These are phyloP conservation scores for Xiphophorus hellerii DNA, from an alignment of 2,113 vertebrate species.

Conservation along the genomic window DNA sequence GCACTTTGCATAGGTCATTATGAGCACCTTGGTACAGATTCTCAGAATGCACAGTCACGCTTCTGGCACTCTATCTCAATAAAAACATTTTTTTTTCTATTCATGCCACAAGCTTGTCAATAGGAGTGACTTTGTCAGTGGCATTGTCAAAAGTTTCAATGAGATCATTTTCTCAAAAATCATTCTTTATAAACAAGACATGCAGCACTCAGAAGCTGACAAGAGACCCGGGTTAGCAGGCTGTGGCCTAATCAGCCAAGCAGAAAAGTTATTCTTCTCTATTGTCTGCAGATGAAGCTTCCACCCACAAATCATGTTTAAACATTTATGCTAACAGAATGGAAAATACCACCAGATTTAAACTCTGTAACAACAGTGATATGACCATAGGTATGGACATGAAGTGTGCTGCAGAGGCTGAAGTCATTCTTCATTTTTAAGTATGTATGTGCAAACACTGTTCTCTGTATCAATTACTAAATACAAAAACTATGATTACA, in stretches of 20 bases:
- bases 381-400: neutral
- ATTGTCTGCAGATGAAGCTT: constrained; percentile 57
- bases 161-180: constrained; percentile 55
- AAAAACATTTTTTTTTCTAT: constrained; percentile 9
- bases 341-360: constrained; percentile 27
- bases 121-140: constrained; percentile 53
- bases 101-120: constrained; percentile 30
- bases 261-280: constrained; percentile 64
- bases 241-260: constrained; percentile 62
- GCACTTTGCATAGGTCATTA: constrained; percentile 34
- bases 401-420: neutral
- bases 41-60: constrained; percentile 40
- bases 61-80: constrained; percentile 18
- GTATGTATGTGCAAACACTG: neutral
- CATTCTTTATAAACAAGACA: constrained; percentile 69
- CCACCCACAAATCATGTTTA: constrained; percentile 45
- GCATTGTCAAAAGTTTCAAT: constrained; percentile 62
- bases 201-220: constrained; percentile 51
- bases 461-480: neutral
- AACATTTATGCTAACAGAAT: constrained; percentile 52
- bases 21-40: constrained; percentile 19
- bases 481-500: neutral
- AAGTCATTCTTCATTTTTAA: neutral
- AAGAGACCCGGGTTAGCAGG: constrained; percentile 47
- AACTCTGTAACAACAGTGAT: constrained; percentile 14